Conservation (phyloP, 2,888 invertebrate species). For the Creontiades dilutus region DNA sequence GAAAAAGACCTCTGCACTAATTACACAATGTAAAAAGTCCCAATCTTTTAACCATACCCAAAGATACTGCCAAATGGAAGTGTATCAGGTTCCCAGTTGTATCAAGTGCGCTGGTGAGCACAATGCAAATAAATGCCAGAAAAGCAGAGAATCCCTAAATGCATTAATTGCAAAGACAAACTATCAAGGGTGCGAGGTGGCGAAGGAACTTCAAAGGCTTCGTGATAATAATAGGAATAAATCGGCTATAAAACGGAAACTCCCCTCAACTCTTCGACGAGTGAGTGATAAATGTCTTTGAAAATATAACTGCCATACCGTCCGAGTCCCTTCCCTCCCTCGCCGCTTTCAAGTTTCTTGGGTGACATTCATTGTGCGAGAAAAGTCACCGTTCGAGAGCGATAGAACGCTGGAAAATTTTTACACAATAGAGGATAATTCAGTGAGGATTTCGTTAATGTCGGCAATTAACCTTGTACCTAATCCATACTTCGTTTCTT, state of each 20-base stretch:
- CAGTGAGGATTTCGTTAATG: too few relatives aligned
- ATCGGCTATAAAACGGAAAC: too few relatives aligned
- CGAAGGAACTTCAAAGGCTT: background rate
- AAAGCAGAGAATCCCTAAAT: background rate
- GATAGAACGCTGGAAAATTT: too few relatives aligned
- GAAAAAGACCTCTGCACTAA: background rate
- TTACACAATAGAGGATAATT: too few relatives aligned
- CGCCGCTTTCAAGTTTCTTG: too few relatives aligned
- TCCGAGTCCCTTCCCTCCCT: too few relatives aligned
- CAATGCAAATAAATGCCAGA: background rate
- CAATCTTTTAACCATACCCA: background rate
- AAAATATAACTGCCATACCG: background rate
- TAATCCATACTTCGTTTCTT: too few relatives aligned
- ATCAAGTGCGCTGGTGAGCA: background rate
- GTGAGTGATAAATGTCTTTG: constrained; percentile 18
- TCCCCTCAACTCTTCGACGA: too few relatives aligned
- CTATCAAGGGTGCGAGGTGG: background rate
- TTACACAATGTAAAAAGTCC: background rate
- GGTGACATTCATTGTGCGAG: too few relatives aligned
- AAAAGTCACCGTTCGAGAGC: too few relatives aligned
- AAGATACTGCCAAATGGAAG: background rate
- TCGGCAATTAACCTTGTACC: too few relatives aligned
- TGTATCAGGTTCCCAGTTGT: too few relatives aligned
- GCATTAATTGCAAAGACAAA: background rate
- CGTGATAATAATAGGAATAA: background rate